Conservation (phyloP, 2,797 vertebrate genomes). For the Bovichtus diacanthus region DNA sequence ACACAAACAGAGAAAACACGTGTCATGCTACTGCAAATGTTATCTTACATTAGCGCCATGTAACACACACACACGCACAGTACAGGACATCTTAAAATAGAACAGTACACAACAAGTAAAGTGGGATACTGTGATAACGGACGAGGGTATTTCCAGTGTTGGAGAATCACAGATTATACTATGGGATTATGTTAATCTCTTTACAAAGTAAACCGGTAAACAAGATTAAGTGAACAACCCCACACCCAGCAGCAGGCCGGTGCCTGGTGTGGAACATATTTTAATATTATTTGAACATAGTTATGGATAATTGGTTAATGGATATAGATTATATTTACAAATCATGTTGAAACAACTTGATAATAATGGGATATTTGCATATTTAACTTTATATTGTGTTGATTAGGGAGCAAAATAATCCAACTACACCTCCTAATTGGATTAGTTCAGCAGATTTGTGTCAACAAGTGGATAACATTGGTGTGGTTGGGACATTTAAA, state of each 20-base stretch:
- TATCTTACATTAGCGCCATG: background rate
- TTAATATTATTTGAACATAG: background rate
- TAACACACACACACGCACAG: background rate
- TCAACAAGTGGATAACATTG: conserved; percentile 6
- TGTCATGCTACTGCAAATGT: background rate
- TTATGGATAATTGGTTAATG: background rate
- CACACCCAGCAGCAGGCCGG: background rate
- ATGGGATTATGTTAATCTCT: conserved; percentile 69
- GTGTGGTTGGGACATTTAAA: conserved; percentile 12
- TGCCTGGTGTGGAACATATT: background rate
- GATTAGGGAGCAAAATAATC: conserved; percentile 1
- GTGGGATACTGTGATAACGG: conserved; percentile 6
- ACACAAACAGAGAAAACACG: conserved; percentile 4
- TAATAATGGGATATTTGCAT: background rate
- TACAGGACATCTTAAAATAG: conserved; percentile 14
- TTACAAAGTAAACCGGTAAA: conserved; percentile 61
- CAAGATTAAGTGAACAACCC: conserved; percentile 3
- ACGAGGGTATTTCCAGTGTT: conserved; percentile 38
- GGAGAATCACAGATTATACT: conserved; percentile 57
- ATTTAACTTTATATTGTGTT: background rate
- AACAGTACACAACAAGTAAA: conserved; percentile 5
- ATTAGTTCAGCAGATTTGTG: conserved; percentile 1
- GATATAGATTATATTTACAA: background rate
- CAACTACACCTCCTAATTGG: background rate
- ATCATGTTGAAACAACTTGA: background rate